A percentile compares a stretch with the other conserved stretches of the same genome.
Evolutionary conservation across 1,140 invertebrate genomes (phyloP).

Genomic region (Oreohelix idahoensis): DNA sequence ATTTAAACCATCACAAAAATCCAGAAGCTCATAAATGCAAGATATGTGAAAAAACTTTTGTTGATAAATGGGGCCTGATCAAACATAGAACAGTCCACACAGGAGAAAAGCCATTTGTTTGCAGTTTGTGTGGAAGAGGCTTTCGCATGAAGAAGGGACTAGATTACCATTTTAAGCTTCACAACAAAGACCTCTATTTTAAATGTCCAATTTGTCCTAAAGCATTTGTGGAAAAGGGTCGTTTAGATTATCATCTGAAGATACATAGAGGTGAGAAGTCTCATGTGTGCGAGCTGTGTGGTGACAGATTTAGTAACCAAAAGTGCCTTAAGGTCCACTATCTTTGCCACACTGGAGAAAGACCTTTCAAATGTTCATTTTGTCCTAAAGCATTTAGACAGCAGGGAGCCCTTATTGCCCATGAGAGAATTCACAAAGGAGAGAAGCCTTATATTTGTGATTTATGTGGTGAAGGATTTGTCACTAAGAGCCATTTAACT

Average conservation of each 20-base stretch:
- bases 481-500: constrained; percentile 34
- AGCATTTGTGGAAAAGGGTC: constrained; percentile 36
- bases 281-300: constrained; percentile 36
- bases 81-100: constrained; percentile 94
- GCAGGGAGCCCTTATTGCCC: constrained; percentile 29
- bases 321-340: constrained; percentile 31
- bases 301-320: constrained; percentile 27
- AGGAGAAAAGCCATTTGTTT: constrained; percentile 52
- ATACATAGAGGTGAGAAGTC: constrained; percentile 30
- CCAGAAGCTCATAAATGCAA: constrained; percentile 78
- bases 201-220: constrained; percentile 31
- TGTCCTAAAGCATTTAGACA: constrained; percentile 35
- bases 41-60: constrained; percentile 95
- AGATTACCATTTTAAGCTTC: constrained; percentile 36
- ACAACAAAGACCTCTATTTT: constrained; percentile 29
- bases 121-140: constrained; percentile 41
- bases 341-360: constrained; percentile 36
- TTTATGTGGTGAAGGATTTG: constrained; percentile 63
- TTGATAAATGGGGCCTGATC: constrained; percentile 94
- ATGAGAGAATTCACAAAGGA: constrained; percentile 71
- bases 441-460: constrained; percentile 76
- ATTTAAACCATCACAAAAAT: constrained; percentile 42
- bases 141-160: constrained; percentile 38
- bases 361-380: constrained; percentile 31
- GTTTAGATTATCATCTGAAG: constrained; percentile 24